Evolutionary conservation across 2,797 vertebrate species (phyloP).

Genomic region (Glyptemys insculpta): DNA sequence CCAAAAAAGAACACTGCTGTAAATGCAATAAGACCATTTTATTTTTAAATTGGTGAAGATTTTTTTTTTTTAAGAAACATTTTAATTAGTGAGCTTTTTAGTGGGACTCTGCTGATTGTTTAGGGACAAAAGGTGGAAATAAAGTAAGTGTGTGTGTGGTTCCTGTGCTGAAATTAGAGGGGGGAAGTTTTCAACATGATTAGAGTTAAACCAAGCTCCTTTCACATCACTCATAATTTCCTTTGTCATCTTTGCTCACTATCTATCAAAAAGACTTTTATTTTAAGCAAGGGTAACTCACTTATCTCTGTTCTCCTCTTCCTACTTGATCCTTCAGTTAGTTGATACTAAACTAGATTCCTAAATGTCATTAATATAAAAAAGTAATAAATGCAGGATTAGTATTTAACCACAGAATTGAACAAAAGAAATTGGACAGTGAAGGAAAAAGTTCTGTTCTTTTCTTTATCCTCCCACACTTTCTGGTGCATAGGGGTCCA

Average conservation of each 20-base stretch:
- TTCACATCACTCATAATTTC: neutral
- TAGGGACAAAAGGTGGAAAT: neutral
- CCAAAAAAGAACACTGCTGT: neutral
- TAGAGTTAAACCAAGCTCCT: neutral
- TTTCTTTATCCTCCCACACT: neutral
- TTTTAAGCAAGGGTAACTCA: too few species aligned
- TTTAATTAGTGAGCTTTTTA: neutral
- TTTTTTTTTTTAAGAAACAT: neutral
- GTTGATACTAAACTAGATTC: too few species aligned
- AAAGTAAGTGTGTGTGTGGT: too few species aligned
- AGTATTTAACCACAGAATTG: neutral
- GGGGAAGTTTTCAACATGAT: fast-evolving
- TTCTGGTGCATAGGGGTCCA: neutral
- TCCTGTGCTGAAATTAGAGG: too few species aligned
- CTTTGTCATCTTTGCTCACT: neutral
- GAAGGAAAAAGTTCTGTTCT: neutral
- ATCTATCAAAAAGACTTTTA: too few species aligned
- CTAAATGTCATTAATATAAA: too few species aligned
- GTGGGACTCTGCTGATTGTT: neutral
- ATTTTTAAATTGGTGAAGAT: neutral
- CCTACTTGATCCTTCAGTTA: too few species aligned
- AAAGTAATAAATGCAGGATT: neutral
- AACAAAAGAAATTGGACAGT: neutral
- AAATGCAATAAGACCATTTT: neutral
- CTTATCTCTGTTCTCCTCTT: too few species aligned